Evolutionary conservation across 2,797 vertebrate genomes (phyloP), one percentile per base, ranked within the genome.

Genomic region (Vipera latastei): DNA sequence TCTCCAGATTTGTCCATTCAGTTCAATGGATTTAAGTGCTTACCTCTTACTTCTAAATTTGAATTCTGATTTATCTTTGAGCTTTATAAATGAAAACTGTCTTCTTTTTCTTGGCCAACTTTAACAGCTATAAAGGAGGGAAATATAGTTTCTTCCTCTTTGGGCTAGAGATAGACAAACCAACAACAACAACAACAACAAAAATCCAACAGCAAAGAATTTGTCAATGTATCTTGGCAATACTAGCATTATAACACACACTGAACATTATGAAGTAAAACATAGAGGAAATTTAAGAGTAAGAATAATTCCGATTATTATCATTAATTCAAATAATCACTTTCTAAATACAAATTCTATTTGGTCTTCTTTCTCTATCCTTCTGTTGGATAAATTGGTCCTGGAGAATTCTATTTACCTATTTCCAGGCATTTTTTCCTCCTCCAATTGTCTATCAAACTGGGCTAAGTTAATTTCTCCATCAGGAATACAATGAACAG

Each of bases 401-500:
- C 56, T 90, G 16, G 16, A 25, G 6, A 61, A 26, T 57, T 61
- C 4, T 44, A 26, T 61, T 92, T 85, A 57, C 32, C 5, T 51
- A 73, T 90, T 90, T 90, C 38, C 20, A 69, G 25, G 8, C 83
- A 87, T 2, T 59, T 7, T 88, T 85, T n/a, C 25, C 22, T 44
- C 60, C 60, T 89, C 28, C 56, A 55, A 56, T 87, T 26, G 18
- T 90, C 89, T 32, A 51, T 88, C 61, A 93, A 87, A 32, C 12
- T 38, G 90, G 28, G 20, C 38, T 90, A 73, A 59, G 61, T 73
- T 73, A 73, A 90, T 73, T 90, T 93, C 26, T 38, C 92, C 61
- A 90, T 87, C 69, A 90, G 83, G 83, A 93, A 93, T 86, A 69
- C 73, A 65, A 63, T 20, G 48, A 87, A 73, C 86, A 60, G 28